These are phyloP conservation scores for Fragum sueziense DNA, from an alignment of 2,888 invertebrate genomes.

Conservation along the genomic window DNA sequence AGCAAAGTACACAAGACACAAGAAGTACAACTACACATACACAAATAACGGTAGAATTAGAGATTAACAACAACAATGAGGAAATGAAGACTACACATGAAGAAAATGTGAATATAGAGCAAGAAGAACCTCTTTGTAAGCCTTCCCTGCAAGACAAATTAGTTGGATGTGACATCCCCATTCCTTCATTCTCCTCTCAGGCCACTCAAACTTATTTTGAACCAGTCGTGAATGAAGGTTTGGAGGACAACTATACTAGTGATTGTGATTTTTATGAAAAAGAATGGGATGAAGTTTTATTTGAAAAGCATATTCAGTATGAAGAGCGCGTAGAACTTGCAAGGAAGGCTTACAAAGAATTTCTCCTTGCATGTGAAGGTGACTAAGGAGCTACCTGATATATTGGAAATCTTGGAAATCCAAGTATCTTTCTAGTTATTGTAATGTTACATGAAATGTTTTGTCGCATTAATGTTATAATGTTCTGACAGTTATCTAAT, in stretches of 20 bases:
- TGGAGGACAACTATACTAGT: neutral
- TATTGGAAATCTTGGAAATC: too few relatives aligned
- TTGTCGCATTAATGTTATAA: too few relatives aligned
- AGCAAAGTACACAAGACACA: neutral
- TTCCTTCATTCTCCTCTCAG: neutral
- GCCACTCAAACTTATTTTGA: neutral
- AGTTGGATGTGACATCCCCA: neutral
- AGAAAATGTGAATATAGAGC: neutral
- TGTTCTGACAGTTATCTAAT: too few relatives aligned
- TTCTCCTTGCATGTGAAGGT: neutral
- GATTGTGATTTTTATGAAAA: neutral
- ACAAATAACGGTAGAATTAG: neutral
- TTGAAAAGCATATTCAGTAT: neutral
- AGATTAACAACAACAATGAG: neutral
- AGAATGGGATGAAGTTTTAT: neutral
- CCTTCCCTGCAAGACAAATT: neutral
- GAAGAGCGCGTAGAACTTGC: neutral
- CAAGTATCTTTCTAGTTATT: too few relatives aligned
- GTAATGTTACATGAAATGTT: too few relatives aligned
- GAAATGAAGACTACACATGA: neutral
- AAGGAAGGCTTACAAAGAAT: neutral
- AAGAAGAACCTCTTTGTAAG: neutral
- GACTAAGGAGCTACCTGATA: too few relatives aligned
- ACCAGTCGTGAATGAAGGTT: neutral
- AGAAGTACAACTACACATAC: neutral